Percentiles rank a stretch among this genome's conserved stretches.
phyloP scores from a whole-genome alignment of 2,888 invertebrate species.

The Prenolepis imparis region DNA sequence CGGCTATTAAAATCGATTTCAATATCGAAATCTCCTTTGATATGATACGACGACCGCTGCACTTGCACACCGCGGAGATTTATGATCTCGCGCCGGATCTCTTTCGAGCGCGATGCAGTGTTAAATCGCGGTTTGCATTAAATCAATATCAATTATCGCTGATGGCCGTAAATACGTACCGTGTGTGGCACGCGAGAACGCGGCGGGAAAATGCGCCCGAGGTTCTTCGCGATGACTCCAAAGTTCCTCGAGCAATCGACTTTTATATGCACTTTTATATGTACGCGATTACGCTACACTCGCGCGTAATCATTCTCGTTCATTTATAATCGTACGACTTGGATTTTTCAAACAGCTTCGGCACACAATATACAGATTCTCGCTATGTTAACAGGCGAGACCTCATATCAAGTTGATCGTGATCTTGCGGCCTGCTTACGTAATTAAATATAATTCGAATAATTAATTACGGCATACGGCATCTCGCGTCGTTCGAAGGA shows the following conservation, averaged over 20 bases:
- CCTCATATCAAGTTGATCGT: constrained; percentile 51
- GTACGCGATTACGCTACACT: constrained; percentile 2
- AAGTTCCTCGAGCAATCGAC: constrained; percentile 6
- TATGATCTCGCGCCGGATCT: constrained; percentile 40
- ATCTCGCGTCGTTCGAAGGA: constrained; percentile 55
- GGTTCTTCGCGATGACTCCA: neutral
- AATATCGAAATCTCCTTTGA: constrained; percentile 53
- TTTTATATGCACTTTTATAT: constrained; percentile 25
- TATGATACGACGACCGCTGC: constrained; percentile 55
- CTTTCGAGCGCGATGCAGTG: constrained; percentile 26
- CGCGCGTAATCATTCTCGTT: neutral
- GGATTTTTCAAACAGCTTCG: constrained; percentile 22
- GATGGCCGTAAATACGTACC: constrained; percentile 29
- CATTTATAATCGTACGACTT: neutral
- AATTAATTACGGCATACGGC: constrained; percentile 67
- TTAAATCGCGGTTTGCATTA: constrained; percentile 43
- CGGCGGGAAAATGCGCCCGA: constrained; percentile 22
- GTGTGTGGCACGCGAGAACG: neutral
- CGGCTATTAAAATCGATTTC: constrained; percentile 68
- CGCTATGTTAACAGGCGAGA: constrained; percentile 44
- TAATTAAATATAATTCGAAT: constrained; percentile 67
- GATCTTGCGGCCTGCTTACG: constrained; percentile 54
- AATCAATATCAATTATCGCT: constrained; percentile 57
- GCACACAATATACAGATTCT: neutral
- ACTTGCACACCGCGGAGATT: constrained; percentile 35